A percentile compares a stretch with the other conserved stretches of the same genome.
phyloP scores from a whole-genome alignment of 1,140 invertebrate genomes.

The Plodia interpunctella region DNA sequence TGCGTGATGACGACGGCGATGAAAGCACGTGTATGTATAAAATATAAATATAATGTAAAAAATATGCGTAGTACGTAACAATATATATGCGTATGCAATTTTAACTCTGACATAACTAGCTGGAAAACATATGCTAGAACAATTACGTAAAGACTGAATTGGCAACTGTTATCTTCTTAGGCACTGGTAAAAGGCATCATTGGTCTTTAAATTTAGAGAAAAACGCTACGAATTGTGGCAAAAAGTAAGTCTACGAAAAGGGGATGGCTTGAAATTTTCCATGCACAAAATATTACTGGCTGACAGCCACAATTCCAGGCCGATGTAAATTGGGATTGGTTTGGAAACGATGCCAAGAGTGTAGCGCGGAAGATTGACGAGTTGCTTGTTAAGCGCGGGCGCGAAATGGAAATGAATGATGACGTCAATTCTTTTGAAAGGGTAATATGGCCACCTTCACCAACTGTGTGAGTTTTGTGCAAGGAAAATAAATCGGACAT shows the following conservation, averaged over 20 bases:
- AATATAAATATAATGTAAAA: no score
- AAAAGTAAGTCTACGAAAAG: no score
- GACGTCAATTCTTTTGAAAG: conserved; percentile 14
- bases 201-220: no score
- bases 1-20: conserved; percentile 4
- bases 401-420: conserved; percentile 30
- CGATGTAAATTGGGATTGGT: conserved; percentile 25
- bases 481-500: background rate
- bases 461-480: background rate
- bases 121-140: no score
- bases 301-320: conserved; percentile 29
- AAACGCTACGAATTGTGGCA: background rate
- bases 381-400: conserved; percentile 45
- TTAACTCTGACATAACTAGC: no score
- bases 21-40: no score
- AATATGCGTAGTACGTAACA: no score
- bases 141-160: no score
- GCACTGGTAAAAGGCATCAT: no score
- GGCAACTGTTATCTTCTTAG: no score
- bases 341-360: conserved; percentile 54
- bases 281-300: conserved; percentile 33
- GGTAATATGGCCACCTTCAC: background rate
- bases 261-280: conserved; percentile 26
- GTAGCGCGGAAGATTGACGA: conserved; percentile 44
- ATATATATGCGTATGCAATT: no score